phyloP scores from a whole-genome alignment of 2,797 vertebrate genomes.

The Eulemur coronatus region DNA sequence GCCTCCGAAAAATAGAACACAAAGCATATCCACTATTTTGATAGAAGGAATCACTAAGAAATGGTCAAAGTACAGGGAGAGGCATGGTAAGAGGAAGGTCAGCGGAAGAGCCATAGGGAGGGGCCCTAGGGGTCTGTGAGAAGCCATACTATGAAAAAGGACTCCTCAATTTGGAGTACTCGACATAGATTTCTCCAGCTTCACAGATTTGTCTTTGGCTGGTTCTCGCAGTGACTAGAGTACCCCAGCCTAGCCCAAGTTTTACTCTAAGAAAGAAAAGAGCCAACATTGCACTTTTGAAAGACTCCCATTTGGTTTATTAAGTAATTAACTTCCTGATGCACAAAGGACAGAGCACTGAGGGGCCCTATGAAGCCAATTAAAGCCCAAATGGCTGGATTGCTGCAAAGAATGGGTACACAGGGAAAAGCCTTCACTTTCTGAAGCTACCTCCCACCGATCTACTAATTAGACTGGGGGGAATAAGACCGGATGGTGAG shows the following conservation, averaged over 20 bases:
- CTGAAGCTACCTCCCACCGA: slow-evolving; percentile 49
- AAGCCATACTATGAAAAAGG: not conserved
- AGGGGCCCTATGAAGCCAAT: slow-evolving; percentile 58
- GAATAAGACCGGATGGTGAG: not conserved
- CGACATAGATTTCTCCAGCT: not conserved
- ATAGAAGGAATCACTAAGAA: not conserved
- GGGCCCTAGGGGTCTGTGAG: not conserved
- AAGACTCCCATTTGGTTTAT: slow-evolving; percentile 66
- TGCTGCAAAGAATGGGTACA: slow-evolving; percentile 51
- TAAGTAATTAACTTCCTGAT: slow-evolving; percentile 71
- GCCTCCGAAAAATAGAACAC: not conserved
- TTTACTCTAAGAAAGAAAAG: slow-evolving; percentile 42
- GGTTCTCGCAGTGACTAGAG: not conserved
- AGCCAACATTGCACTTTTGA: slow-evolving; percentile 35
- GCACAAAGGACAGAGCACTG: slow-evolving; percentile 63
- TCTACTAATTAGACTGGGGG: slow-evolving; percentile 62
- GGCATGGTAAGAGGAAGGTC: not conserved
- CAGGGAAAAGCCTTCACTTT: slow-evolving; percentile 34
- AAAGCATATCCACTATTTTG: not conserved
- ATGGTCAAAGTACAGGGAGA: not conserved
- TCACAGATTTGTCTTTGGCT: not conserved
- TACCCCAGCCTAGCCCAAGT: not conserved
- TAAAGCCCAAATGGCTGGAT: slow-evolving; percentile 69
- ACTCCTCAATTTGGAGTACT: not conserved
- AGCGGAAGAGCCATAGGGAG: not conserved